Evolutionary conservation across 2,797 vertebrate species (phyloP).

Genomic region (Acipenser transmontanus): DNA sequence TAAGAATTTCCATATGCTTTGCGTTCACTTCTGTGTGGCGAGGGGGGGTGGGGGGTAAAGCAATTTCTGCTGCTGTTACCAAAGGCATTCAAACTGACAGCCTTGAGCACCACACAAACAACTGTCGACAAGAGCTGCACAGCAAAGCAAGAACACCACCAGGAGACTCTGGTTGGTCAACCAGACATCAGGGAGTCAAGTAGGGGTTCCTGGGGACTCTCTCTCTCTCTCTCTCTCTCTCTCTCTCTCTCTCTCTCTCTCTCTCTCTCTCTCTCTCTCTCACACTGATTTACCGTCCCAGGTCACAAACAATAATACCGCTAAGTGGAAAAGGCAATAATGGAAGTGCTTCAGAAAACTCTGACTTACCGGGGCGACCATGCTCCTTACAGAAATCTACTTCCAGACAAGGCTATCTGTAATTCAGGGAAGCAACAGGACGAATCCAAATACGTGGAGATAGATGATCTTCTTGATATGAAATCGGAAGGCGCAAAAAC

Average conservation of each 20-base stretch:
- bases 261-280: constrained; percentile 22
- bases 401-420: constrained; percentile 33
- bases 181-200: constrained; percentile 22
- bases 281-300: constrained; percentile 53
- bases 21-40: constrained; percentile 40
- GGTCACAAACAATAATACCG: constrained; percentile 50
- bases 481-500: constrained; percentile 46
- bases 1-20: constrained; percentile 41
- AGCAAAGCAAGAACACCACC: constrained; percentile 29
- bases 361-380: constrained; percentile 58
- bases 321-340: constrained; percentile 35
- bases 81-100: constrained; percentile 47
- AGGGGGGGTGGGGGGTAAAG: constrained; percentile 27
- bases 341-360: constrained; percentile 69
- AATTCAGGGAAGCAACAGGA: constrained; percentile 33
- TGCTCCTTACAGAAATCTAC: constrained; percentile 59
- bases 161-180: constrained; percentile 36
- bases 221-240: constrained; percentile 22
- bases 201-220: constrained; percentile 28
- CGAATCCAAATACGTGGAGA: constrained; percentile 68
- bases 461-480: constrained; percentile 46
- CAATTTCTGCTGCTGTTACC: constrained; percentile 40
- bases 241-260: constrained; percentile 12
- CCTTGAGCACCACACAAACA: constrained; percentile 37
- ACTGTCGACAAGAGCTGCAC: constrained; percentile 35